These are phyloP conservation scores for Cichladusa arquata DNA, from an alignment of 2,113 vertebrate genomes.

Conservation along the genomic window DNA sequence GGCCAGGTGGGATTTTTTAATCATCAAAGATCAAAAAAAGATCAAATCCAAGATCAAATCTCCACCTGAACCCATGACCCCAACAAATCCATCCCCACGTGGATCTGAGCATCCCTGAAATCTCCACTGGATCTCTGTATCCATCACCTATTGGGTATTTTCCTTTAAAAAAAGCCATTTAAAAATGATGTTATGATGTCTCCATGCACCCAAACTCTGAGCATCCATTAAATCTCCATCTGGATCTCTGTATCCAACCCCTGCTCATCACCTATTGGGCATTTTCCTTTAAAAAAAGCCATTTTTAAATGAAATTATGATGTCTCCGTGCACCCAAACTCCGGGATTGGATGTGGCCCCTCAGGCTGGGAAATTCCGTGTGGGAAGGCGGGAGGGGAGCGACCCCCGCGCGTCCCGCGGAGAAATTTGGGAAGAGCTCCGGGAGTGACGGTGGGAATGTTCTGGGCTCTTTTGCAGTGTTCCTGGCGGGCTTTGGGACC, in stretches of 20 bases:
- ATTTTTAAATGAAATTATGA: fast-evolving
- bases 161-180: fast-evolving
- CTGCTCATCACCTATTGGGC: background rate
- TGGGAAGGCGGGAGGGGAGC: too few relatives aligned
- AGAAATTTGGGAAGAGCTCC: background rate
- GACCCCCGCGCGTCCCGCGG: background rate
- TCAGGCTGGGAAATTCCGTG: too few relatives aligned
- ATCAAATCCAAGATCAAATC: too few relatives aligned
- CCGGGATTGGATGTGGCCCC: too few relatives aligned
- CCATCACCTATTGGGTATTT: background rate
- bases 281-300: fast-evolving
- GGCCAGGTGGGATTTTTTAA: background rate
- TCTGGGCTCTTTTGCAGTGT: conserved; percentile 74
- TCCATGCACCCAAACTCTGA: fast-evolving
- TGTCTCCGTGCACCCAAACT: fast-evolving
- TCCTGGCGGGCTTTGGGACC: conserved; percentile 90
- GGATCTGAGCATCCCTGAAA: background rate
- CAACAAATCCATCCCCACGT: background rate
- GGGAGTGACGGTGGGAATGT: background rate
- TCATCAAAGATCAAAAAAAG: too few relatives aligned
- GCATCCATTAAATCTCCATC: background rate
- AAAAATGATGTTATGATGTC: fast-evolving
- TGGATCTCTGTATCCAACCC: background rate
- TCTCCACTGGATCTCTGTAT: background rate
- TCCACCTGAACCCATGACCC: background rate